A percentile compares a stretch with the other conserved stretches of the same genome.
phyloP scores from a whole-genome alignment of 2,113 vertebrate species.

The Dicrurus megarhynchus region DNA sequence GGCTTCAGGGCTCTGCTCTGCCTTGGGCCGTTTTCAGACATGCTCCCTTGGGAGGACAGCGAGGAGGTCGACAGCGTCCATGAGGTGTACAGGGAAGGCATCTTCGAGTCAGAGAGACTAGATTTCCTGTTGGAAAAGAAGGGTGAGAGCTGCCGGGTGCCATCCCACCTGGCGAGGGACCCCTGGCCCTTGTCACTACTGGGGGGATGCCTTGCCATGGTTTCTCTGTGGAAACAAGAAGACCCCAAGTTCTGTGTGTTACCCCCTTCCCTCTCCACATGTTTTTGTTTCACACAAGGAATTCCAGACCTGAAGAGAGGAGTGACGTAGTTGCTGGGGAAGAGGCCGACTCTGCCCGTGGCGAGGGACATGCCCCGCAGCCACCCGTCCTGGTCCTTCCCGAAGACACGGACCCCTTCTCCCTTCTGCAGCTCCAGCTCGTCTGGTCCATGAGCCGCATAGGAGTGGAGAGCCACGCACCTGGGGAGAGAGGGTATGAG shows the following conservation, averaged over 20 bases:
- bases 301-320: conserved; percentile 86
- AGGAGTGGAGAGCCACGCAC: conserved; percentile 88
- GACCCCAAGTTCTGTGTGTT: accelerated
- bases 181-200: accelerated
- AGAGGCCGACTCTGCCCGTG: conserved; percentile 88
- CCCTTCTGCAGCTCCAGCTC: conserved; percentile 91
- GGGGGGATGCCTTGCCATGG: background rate
- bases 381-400: conserved; percentile 90
- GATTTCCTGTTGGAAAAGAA: conserved; percentile 61
- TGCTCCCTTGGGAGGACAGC: conserved; percentile 75
- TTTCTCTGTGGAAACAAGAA: background rate
- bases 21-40: conserved; percentile 46
- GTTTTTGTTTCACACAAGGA: accelerated
- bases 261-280: accelerated
- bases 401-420: conserved; percentile 90
- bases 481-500: conserved; percentile 56
- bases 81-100: conserved; percentile 61
- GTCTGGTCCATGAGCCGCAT: conserved; percentile 76
- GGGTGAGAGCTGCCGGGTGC: background rate
- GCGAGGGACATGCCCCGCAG: conserved; percentile 87
- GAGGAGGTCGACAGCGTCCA: conserved; percentile 77
- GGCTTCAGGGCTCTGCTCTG: conserved; percentile 64
- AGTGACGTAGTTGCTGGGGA: conserved; percentile 86
- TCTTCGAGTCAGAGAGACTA: conserved; percentile 56
- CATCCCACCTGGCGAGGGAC: background rate